Percentiles rank a stretch among this genome's conserved stretches.
phyloP scores from a whole-genome alignment of 2,113 vertebrate genomes.

The Menura novaehollandiae region DNA sequence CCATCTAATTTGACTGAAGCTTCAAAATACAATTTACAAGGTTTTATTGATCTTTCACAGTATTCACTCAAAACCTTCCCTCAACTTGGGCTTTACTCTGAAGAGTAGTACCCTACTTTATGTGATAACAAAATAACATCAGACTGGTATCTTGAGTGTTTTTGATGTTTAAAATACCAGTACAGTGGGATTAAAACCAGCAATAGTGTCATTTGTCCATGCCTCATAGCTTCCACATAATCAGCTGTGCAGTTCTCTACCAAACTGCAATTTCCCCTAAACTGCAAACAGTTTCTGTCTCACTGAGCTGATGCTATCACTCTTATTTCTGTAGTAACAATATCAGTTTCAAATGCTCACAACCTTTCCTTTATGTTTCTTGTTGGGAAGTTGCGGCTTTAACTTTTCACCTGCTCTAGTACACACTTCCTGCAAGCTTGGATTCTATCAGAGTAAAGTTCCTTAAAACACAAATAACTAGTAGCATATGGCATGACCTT shows the following conservation, averaged over 20 bases:
- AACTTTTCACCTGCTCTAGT: not conserved
- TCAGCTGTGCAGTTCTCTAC: not conserved
- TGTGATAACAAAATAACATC: not conserved
- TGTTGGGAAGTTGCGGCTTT: not conserved
- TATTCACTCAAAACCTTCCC: not conserved
- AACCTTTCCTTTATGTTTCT: not conserved
- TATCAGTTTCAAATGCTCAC: not conserved
- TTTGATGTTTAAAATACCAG: not conserved
- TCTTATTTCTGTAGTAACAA: constrained; percentile 14
- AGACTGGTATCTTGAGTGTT: not conserved
- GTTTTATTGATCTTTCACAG: not conserved
- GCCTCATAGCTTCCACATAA: not conserved
- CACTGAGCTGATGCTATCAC: not conserved
- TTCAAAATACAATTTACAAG: not conserved
- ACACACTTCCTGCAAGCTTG: not conserved
- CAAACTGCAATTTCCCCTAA: not conserved
- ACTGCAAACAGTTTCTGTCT: not conserved
- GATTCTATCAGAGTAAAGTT: not conserved
- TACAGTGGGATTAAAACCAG: not conserved
- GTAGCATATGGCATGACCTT: not conserved
- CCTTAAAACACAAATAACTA: not conserved
- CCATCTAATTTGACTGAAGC: not conserved
- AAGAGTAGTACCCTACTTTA: not conserved
- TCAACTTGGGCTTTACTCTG: not conserved
- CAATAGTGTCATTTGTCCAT: not conserved